Base-by-base conservation (phyloP, 2,113 vertebrate species). In the Arizona elegans region DNA sequence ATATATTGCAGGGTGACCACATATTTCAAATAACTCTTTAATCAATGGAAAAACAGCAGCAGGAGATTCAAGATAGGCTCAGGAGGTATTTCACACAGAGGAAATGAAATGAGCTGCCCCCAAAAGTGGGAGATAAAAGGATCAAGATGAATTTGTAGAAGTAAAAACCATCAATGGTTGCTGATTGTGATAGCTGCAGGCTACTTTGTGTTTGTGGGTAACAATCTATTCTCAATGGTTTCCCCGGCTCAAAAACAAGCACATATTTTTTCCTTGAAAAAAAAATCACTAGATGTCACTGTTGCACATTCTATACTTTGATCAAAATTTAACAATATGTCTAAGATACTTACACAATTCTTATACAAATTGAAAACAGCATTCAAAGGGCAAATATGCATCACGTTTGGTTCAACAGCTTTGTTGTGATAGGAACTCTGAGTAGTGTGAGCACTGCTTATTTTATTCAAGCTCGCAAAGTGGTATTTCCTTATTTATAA, bases 211-310 rank as follows among this genome's bases (percentile, higher is more conserved):
- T 47, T 86, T 58, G 56, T 86, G 33, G 13, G 6, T 90, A 58
- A 92, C 9, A 88, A 53, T 86, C 75, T 58, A n/a, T 90, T 89
- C 62, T 33, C 29, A 86, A 58, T 38, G 38, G 24, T 59, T 24
- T 75, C 26, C 19, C 26, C 11, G 7, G 47, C 19, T 70, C 86
- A n/a, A 86, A 59, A n/a, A 15, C 75, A 19, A 52, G 75, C 75
- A 43, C 43, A 26, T 19, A 26, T 65, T 15, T 62, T 47, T 62
- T 90, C 26, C n/a, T 62, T 13, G 3, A 59, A 9, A 2, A 0
- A 0, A 13, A 0, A 0, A 50, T 89, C 92, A 65, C 93, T 96
- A 95, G 96, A 94, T 97, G 96, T 87, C 93, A 23, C 95, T 96
- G 92, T 97, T 94, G 90, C 90, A 53, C 59, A 29, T 33, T 53